A percentile compares a stretch with the other conserved stretches of the same genome.
Evolutionary conservation across 1,140 invertebrate species (phyloP).

Genomic region (Bombus sibiricus): DNA sequence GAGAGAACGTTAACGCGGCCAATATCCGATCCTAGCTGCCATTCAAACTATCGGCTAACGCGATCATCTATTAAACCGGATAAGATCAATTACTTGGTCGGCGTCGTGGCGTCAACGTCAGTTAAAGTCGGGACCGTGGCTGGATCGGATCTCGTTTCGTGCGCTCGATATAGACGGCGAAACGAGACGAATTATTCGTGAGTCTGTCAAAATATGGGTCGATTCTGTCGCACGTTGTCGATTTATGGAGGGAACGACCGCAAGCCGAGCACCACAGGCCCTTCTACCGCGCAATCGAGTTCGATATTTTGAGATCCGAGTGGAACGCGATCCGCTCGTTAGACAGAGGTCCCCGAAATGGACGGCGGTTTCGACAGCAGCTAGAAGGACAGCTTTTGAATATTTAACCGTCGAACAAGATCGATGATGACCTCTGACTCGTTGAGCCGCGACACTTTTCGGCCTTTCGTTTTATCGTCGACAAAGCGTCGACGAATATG

Average conservation of each 20-base stretch:
- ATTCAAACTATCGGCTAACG: conserved; percentile 48
- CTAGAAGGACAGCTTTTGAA: conserved; percentile 52
- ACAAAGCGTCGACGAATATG: not conserved
- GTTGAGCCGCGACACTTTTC: not conserved
- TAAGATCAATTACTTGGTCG: conserved; percentile 61
- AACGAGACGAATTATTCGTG: conserved; percentile 58
- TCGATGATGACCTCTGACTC: not conserved
- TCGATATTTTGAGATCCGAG: conserved; percentile 62
- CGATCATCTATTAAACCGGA: conserved; percentile 64
- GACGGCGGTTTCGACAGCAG: conserved; percentile 18
- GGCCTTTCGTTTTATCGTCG: not conserved
- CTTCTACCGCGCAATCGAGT: not conserved
- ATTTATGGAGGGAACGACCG: conserved; percentile 30
- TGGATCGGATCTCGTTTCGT: conserved; percentile 28
- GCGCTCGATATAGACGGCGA: conserved; percentile 54
- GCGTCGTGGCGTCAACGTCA: conserved; percentile 52
- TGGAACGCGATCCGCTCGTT: not conserved
- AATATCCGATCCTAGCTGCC: conserved; percentile 31
- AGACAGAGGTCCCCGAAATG: conserved; percentile 12
- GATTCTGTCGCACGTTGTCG: conserved; percentile 41
- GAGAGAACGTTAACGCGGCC: not conserved
- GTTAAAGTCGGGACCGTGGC: conserved; percentile 33
- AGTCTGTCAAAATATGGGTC: conserved; percentile 63
- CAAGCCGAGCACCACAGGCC: not conserved
- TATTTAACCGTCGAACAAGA: conserved; percentile 54